phyloP scores from a whole-genome alignment of 2,113 vertebrate species.

The Myrmecophaga tridactyla region DNA sequence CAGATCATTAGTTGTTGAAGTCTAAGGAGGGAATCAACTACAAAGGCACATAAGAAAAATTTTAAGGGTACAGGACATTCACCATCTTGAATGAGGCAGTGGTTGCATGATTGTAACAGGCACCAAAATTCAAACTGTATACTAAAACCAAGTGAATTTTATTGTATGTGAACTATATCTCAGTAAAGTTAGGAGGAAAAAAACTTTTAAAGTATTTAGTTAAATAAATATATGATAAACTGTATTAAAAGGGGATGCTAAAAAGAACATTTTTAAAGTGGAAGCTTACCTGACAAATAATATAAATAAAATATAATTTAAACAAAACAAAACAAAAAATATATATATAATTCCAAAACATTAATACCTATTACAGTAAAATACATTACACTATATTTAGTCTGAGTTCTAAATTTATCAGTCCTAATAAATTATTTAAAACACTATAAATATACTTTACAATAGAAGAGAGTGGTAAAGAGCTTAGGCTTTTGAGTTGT shows the following conservation, averaged over 20 bases:
- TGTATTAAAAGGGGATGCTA: neutral
- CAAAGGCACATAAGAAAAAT: neutral
- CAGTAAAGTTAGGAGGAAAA: neutral
- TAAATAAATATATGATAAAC: conserved; percentile 7
- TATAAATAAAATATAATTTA: neutral
- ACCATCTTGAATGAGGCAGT: neutral
- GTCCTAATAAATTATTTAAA: neutral
- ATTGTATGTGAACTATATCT: neutral
- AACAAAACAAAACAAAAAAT: no score
- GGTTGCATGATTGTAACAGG: neutral
- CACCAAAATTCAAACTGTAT: neutral
- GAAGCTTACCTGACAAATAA: conserved; percentile 10
- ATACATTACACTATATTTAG: neutral
- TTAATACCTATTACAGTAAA: neutral
- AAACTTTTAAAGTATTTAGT: neutral
- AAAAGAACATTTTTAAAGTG: neutral
- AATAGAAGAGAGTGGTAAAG: neutral
- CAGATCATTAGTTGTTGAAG: neutral
- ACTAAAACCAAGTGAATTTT: conserved; percentile 3
- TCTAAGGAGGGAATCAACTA: neutral
- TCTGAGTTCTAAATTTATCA: conserved; percentile 39
- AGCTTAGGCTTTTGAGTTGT: neutral
- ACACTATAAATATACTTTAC: neutral
- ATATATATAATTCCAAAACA: neutral
- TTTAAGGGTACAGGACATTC: neutral